phyloP scores from a whole-genome alignment of 2,797 vertebrate genomes.

The Anguilla pacifica region DNA sequence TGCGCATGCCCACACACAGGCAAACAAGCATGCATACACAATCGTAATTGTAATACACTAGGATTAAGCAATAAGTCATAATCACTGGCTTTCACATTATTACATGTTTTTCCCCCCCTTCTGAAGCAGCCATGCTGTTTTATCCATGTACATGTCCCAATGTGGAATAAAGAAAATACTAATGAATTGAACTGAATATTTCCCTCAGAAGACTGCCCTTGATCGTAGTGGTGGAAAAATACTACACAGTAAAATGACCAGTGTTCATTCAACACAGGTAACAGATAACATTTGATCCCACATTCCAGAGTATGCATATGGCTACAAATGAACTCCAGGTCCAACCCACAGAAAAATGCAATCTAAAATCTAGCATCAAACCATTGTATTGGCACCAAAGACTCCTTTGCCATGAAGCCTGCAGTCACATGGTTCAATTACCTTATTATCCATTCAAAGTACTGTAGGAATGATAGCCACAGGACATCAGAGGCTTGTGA shows the following conservation, averaged over 20 bases:
- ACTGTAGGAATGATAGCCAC: not conserved
- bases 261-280: no score
- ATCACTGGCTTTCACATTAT: not conserved
- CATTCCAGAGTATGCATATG: not conserved
- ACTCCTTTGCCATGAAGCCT: not conserved
- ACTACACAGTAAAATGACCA: no score
- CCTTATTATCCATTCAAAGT: constrained; percentile 8
- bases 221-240: not conserved
- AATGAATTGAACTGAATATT: not conserved
- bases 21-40: not conserved
- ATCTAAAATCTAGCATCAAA: constrained; percentile 5
- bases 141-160: no score
- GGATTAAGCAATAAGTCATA: not conserved
- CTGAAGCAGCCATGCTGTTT: no score
- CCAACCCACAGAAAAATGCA: constrained; percentile 15
- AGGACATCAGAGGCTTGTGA: constrained; percentile 17
- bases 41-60: not conserved
- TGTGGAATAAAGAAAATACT: no score
- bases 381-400: not conserved
- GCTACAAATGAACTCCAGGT: not conserved
- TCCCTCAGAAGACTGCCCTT: not conserved
- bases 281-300: not conserved
- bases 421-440: not conserved
- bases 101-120: no score
- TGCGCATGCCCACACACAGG: not conserved